Base-by-base conservation (phyloP, 2,797 vertebrate species). In the Merluccius polli region DNA sequence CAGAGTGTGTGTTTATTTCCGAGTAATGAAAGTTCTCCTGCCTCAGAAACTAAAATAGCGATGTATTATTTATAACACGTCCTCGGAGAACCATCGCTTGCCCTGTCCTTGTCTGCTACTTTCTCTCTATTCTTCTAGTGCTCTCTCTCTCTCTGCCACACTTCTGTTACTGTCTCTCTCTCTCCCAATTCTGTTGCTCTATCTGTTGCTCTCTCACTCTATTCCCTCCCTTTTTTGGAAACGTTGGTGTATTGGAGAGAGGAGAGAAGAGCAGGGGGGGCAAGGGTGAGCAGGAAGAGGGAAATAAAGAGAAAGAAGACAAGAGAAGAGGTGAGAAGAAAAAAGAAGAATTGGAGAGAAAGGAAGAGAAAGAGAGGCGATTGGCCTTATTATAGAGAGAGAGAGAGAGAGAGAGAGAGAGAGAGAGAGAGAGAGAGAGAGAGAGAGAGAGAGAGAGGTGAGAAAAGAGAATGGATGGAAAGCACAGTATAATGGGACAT, bases 311-410 rank as follows among this genome's bases (percentile, higher is more conserved):
- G 52, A 59, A 59, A 59, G 52, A 59, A 24, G 52, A 44, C 15
- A 15, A 15, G 12, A 44, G 12, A 38, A 6, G 36, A 12, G 10
- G 11, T 1, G 36, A 12, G 36, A 12, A 12, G 10, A 38, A 38
- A 38, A 38, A 38, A 38, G 36, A 12, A n/a, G n/a, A n/a, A 44
- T 11, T 8, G 12, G 13, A 44, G 41, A 44, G 2, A 44, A 9
- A 38, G 33, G 8, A 8, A 6, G 36, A 38, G 10, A 1, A 16
- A 77, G 77, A 80, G 76, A 65, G 85, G 81, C 90, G 90, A 90
- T 78, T 90, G 93, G 92, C 92, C 94, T 94, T 93, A 92, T 93
- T 94, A 93, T 10, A 73, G 77, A 68, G 73, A 82, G 76, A 65
- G 63, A 48, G 77, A 71, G 65, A 77, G 75, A 13, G 75, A 80